Percentiles rank a stretch among this genome's conserved stretches.
Evolutionary conservation across 1,140 invertebrate genomes (phyloP).

Genomic region (Dysdera silvatica): DNA sequence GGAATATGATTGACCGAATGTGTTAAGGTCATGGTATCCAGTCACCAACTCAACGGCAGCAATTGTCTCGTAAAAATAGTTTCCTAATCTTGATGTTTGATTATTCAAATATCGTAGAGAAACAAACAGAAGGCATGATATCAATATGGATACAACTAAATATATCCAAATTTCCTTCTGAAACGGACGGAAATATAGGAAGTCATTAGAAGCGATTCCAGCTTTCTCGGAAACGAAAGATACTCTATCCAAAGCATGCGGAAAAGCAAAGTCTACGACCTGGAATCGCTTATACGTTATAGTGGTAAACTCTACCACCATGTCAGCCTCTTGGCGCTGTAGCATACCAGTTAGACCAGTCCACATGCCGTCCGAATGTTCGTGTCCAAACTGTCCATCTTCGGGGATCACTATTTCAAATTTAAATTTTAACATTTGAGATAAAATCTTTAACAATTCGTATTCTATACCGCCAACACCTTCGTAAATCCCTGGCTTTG

Average conservation of each 20-base stretch:
- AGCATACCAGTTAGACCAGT: conserved; percentile 7
- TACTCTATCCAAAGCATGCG: background rate
- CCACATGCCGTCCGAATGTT: background rate
- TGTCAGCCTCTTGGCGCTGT: background rate
- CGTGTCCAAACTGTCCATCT: conserved; percentile 1
- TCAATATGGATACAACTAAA: no score
- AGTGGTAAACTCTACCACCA: background rate
- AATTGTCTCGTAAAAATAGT: no score
- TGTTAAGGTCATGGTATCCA: no score
- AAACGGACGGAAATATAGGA: background rate
- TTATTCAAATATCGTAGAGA: no score
- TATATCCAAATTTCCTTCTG: background rate
- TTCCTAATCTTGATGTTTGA: no score
- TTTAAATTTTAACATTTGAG: background rate
- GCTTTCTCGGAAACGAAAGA: conserved; percentile 1
- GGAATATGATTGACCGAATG: no score
- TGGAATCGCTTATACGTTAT: background rate
- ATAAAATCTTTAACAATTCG: background rate
- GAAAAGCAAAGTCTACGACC: conserved; percentile 1
- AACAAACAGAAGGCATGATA: no score
- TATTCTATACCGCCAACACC: no score
- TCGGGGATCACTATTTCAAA: background rate
- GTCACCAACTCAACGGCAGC: no score
- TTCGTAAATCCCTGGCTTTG: no score
- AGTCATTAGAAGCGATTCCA: background rate